Percentiles rank a stretch among this genome's conserved stretches.
Evolutionary conservation across 2,888 invertebrate genomes (phyloP).

Genomic region (Nemurella pictetii): DNA sequence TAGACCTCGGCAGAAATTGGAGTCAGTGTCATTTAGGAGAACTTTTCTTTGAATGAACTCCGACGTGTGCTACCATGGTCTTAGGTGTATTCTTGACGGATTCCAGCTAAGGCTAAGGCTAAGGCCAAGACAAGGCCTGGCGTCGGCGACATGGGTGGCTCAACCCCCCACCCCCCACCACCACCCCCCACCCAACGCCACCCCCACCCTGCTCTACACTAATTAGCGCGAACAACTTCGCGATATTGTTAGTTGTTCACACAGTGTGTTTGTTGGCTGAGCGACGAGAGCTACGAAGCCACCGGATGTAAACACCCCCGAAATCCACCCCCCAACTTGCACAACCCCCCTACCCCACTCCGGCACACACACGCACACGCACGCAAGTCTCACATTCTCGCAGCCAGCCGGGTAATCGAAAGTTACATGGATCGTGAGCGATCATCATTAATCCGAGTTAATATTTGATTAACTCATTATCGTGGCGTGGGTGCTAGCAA

Average conservation of each 20-base stretch:
- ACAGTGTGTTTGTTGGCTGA: conserved; percentile 22
- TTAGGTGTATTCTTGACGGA: too few species aligned
- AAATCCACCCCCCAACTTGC: conserved; percentile 7
- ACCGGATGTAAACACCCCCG: conserved; percentile 16
- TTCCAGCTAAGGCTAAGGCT: too few species aligned
- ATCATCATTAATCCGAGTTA: background rate
- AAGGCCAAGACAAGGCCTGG: too few species aligned
- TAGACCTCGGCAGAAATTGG: too few species aligned
- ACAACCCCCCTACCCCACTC: background rate
- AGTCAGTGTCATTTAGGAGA: too few species aligned
- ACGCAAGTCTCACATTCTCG: background rate
- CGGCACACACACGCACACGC: background rate
- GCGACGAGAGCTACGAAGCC: conserved; percentile 16
- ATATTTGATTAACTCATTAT: background rate
- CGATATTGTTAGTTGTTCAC: conserved; percentile 30
- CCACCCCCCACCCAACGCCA: too few species aligned
- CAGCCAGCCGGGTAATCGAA: too few species aligned
- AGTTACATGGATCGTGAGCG: background rate
- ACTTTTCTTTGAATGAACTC: too few species aligned
- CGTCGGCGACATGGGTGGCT: too few species aligned
- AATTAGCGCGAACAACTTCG: conserved; percentile 29
- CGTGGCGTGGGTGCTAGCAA: background rate
- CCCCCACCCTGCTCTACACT: too few species aligned
- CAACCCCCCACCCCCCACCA: too few species aligned
- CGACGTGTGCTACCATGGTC: too few species aligned